phyloP scores from a whole-genome alignment of 2,797 vertebrate genomes.

The Lerista edwardsae region DNA sequence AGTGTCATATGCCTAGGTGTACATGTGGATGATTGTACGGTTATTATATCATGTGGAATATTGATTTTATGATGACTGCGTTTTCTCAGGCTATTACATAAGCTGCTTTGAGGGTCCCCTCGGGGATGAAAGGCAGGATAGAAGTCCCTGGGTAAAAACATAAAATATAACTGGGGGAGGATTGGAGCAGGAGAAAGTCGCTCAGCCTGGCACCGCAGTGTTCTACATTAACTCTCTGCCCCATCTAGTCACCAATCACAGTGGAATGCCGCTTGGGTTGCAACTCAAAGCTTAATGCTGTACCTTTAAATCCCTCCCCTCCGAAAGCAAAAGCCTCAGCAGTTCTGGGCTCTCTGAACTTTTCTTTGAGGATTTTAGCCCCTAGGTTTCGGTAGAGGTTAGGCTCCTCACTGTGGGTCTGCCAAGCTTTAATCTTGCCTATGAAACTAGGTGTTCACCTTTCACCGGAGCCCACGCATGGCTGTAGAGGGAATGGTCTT shows the following conservation, averaged over 20 bases:
- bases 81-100: too few relatives aligned
- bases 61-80: too few relatives aligned
- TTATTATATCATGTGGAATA: too few relatives aligned
- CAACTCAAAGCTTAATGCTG: not conserved
- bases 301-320: fast-evolving
- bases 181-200: not conserved
- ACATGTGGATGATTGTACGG: not conserved
- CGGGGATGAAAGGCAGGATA: too few relatives aligned
- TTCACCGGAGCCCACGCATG: not conserved
- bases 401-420: not conserved
- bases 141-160: too few relatives aligned
- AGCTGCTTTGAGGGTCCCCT: too few relatives aligned
- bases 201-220: not conserved
- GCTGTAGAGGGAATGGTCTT: not conserved
- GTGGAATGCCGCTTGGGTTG: not conserved
- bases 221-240: not conserved
- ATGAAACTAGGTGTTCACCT: not conserved
- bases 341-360: not conserved
- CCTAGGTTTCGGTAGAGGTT: not conserved
- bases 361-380: not conserved
- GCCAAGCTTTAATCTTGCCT: not conserved
- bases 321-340: not conserved
- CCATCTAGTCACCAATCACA: not conserved
- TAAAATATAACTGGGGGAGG: too few relatives aligned
- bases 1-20: not conserved